Base-by-base conservation (phyloP, 2,113 vertebrate species). In the Hypomesus transpacificus region DNA sequence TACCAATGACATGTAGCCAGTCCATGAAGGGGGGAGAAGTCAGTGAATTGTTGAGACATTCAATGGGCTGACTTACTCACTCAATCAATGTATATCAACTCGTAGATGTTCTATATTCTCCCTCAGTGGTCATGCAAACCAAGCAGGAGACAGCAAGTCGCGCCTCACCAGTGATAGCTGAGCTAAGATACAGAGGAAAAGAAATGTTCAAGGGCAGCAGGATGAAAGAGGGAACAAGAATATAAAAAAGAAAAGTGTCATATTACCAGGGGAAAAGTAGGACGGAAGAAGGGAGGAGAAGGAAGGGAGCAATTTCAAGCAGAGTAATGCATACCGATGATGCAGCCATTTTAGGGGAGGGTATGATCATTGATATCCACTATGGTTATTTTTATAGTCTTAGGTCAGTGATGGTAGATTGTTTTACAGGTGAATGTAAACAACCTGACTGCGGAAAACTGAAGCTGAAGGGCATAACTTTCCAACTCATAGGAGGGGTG, bases 381-480 rank as follows among this genome's bases (percentile, higher is more conserved):
- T 68, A 31, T 6, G 74, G 86, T 80, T 88, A 87, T 89, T 89
- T 88, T 84, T 80, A 86, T 82, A 68, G 77, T 76, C 71, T 65
- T 62, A 53, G 69, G 73, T 84, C 62, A 16, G 21, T 79, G 69
- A 78, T 66, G 2, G 67, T 1, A 61, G 82, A 89, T 88, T 66
- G 61, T 78, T 85, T 89, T 86, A 83, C 83, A 87, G 80, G 76
- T 86, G 85, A 87, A 3, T 63, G 60, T 68, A 46, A 75, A 79
- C 67, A 78, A 82, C 39, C 39, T 70, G 78, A 79, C 80, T 82
- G 39, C 8, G 9, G 83, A 71, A 83, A 88, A 81, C 79, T 79
- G 82, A 89, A 83, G 82, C 80, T 79, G 85, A 84, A 88, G 88
- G 87, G 87, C 88, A 79, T 74, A 46, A 46, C 39, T 11, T 46